phyloP scores from a whole-genome alignment of 2,113 vertebrate genomes.

The Sialia sialis region DNA sequence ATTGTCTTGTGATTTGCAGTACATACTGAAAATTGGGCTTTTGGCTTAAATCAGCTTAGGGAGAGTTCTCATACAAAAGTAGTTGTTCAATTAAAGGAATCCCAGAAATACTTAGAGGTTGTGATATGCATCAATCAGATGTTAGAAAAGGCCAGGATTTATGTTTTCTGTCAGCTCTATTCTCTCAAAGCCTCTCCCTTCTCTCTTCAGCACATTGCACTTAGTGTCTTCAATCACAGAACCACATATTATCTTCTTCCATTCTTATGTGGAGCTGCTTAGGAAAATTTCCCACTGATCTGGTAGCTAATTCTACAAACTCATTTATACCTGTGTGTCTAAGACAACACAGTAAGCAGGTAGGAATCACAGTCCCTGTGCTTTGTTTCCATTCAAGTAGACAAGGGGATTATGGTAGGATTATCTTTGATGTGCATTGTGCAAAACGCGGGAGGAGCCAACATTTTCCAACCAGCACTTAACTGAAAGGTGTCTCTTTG shows the following conservation, averaged over 20 bases:
- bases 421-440: background rate
- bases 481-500: background rate
- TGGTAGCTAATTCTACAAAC: background rate
- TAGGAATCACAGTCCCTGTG: background rate
- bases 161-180: background rate
- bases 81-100: background rate
- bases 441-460: background rate
- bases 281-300: background rate
- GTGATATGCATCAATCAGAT: background rate
- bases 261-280: background rate
- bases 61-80: background rate
- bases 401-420: background rate
- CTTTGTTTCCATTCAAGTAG: fast-evolving
- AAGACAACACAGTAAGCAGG: background rate
- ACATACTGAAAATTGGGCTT: background rate
- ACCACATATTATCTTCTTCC: background rate
- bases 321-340: background rate
- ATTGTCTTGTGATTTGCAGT: background rate
- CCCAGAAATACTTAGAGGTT: background rate
- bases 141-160: background rate
- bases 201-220: background rate
- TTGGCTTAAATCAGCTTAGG: background rate
- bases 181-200: background rate
- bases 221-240: background rate
- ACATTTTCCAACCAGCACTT: background rate